phyloP scores from a whole-genome alignment of 2,888 invertebrate species.

The Ormyrus pomaceus region DNA sequence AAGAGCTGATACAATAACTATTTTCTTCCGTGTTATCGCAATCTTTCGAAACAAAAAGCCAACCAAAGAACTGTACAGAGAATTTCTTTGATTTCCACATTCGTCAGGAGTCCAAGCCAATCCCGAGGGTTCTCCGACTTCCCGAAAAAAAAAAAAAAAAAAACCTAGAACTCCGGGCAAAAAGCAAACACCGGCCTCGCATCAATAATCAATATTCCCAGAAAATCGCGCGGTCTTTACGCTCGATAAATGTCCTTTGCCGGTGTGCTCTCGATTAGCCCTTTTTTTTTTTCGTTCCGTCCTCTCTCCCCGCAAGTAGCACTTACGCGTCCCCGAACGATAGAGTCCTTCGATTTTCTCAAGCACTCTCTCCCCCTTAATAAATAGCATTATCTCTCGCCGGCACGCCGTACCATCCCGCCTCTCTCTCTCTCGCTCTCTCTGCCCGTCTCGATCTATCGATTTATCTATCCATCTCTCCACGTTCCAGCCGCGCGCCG shows the following conservation, averaged over 20 bases:
- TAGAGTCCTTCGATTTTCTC: conserved; percentile 36
- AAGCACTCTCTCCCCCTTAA: conserved; percentile 7
- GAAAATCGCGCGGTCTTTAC: not conserved
- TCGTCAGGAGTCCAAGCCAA: too few relatives aligned
- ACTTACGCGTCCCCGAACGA: conserved; percentile 11
- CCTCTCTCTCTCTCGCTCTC: conserved; percentile 9
- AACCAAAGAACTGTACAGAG: too few relatives aligned
- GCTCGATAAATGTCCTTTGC: too few relatives aligned
- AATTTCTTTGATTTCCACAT: too few relatives aligned
- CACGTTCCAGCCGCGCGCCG: not conserved
- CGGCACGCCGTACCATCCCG: not conserved
- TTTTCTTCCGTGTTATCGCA: too few relatives aligned
- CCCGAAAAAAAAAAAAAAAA: too few relatives aligned
- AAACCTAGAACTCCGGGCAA: too few relatives aligned
- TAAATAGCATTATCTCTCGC: not conserved
- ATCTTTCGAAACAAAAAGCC: too few relatives aligned
- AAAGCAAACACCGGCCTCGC: not conserved
- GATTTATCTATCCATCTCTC: not conserved
- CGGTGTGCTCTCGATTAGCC: not conserved
- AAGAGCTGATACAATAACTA: too few relatives aligned
- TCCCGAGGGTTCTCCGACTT: too few relatives aligned
- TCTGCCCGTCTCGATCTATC: not conserved
- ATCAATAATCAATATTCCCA: conserved; percentile 8
- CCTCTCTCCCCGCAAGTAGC: not conserved
- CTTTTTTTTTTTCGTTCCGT: not conserved